Percentiles rank a stretch among this genome's conserved stretches.
phyloP scores from a whole-genome alignment of 2,797 vertebrate species.

The Falco columbarius region DNA sequence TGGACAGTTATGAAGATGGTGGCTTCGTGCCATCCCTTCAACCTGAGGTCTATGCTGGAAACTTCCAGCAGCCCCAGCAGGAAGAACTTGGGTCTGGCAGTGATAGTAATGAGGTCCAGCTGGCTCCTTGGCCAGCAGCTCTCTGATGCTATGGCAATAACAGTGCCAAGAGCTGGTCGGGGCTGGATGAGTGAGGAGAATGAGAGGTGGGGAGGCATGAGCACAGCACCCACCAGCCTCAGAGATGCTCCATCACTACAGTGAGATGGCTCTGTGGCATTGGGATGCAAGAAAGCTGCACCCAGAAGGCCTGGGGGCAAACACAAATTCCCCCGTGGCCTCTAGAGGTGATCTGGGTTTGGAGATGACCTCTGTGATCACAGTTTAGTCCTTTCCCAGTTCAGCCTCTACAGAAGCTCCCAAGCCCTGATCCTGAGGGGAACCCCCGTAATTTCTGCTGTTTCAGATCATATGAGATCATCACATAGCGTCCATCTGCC shows the following conservation, averaged over 20 bases:
- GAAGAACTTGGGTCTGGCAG: background rate
- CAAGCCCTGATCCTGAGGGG: background rate
- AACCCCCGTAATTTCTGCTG: background rate
- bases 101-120: background rate
- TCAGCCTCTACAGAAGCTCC: background rate
- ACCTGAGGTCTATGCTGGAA: conserved; percentile 22
- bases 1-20: background rate
- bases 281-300: background rate
- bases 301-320: background rate
- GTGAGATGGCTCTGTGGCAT: background rate
- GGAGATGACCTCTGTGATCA: background rate
- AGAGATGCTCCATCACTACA: background rate
- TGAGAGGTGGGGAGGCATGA: background rate
- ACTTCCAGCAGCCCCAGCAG: conserved; percentile 38
- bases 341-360: background rate
- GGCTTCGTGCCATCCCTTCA: conserved; percentile 10
- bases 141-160: background rate
- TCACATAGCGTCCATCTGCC: background rate
- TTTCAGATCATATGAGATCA: background rate
- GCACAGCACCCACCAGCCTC: background rate
- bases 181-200: background rate
- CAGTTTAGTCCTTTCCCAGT: background rate
- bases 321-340: too few species aligned
- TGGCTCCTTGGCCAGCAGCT: conserved; percentile 23
- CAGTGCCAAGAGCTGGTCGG: background rate